A percentile compares a stretch with the other conserved stretches of the same genome.
Conservation (phyloP, 2,888 invertebrate species). For the Digitonthophagus gazella region DNA sequence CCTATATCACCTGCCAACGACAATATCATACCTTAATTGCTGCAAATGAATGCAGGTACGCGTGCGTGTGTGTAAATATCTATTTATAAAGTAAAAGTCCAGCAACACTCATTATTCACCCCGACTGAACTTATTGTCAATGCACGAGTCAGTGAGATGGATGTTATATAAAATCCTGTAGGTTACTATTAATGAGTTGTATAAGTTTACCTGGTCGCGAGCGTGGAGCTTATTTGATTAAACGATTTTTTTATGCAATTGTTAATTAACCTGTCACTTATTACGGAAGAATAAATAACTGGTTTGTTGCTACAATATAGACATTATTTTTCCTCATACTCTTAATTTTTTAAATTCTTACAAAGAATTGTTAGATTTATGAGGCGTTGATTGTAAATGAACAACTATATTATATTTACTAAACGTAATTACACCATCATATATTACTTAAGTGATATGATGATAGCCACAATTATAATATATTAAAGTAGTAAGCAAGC, state of each 20-base stretch:
- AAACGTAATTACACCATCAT: too few species aligned
- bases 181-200: not conserved
- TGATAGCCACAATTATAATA: too few species aligned
- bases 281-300: not conserved
- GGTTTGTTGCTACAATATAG: not conserved
- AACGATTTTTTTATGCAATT: not conserved
- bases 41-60: constrained; percentile 6
- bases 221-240: not conserved
- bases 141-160: not conserved
- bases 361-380: not conserved
- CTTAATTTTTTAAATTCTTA: not conserved
- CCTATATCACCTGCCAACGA: constrained; percentile 5
- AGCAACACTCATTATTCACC: constrained; percentile 7
- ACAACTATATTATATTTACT: not conserved
- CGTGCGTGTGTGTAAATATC: constrained; percentile 7
- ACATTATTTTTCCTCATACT: not conserved
- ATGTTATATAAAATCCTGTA: not conserved
- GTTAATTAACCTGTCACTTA: not conserved
- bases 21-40: not conserved
- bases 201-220: not conserved
- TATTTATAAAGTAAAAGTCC: constrained; percentile 17
- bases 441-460: too few species aligned
- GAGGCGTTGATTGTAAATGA: not conserved
- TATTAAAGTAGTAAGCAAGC: too few species aligned
- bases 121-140: not conserved